Percentiles rank a stretch among this genome's conserved stretches.
phyloP scores from a whole-genome alignment of 2,888 invertebrate genomes.

The Cosmia trapezina region DNA sequence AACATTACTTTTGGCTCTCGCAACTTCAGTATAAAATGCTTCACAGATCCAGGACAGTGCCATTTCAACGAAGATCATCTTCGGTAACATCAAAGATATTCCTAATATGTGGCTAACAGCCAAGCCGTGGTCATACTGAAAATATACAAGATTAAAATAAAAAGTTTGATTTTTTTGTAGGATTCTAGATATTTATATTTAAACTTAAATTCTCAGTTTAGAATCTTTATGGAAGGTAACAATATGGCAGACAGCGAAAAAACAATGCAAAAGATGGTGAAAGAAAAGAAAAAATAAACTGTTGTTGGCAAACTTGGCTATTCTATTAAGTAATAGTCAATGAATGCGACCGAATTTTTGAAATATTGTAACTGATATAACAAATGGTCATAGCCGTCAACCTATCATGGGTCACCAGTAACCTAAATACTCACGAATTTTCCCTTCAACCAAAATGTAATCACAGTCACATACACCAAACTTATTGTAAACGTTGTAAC shows the following conservation, averaged over 20 bases:
- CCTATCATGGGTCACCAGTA: background rate
- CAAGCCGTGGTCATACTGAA: background rate
- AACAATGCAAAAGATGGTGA: background rate
- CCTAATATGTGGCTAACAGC: slow-evolving; percentile 6
- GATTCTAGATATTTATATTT: too few relatives aligned
- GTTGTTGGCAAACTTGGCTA: background rate
- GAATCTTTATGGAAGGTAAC: too few relatives aligned
- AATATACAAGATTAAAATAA: background rate
- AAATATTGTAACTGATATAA: background rate
- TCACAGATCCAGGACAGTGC: slow-evolving; percentile 7
- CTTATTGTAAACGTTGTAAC: slow-evolving; percentile 8
- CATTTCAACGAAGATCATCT: background rate
- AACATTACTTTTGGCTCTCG: slow-evolving; percentile 20
- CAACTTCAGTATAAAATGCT: slow-evolving; percentile 19
- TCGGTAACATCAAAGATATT: slow-evolving; percentile 6
- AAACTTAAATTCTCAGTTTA: background rate
- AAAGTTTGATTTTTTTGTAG: background rate
- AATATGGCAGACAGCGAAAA: background rate
- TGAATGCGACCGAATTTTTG: background rate
- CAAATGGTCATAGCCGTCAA: background rate
- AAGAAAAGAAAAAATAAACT: background rate
- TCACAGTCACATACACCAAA: slow-evolving; percentile 9
- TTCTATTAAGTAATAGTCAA: background rate
- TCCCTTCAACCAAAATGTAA: background rate
- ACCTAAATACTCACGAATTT: slow-evolving; percentile 17